phyloP scores from a whole-genome alignment of 2,797 vertebrate species.

The Poeciliopsis infans region DNA sequence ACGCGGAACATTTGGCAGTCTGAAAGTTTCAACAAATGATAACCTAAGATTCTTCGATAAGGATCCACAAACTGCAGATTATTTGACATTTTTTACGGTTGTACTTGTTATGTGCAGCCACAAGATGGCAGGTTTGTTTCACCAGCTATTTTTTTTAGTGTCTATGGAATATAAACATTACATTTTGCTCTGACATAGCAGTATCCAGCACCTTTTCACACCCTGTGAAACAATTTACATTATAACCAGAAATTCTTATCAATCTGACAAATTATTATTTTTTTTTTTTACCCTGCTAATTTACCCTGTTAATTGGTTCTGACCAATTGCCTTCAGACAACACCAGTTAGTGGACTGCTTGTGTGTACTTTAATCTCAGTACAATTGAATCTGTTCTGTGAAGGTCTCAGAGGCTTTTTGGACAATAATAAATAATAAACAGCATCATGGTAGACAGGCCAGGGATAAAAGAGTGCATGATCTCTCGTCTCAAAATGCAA shows the following conservation, averaged over 20 bases:
- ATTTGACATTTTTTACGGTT: not conserved
- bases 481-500: not conserved
- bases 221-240: not conserved
- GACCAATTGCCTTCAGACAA: not conserved
- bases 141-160: not conserved
- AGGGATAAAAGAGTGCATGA: not conserved
- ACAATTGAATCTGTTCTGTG: not conserved
- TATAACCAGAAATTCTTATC: not conserved
- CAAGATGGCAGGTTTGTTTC: constrained; percentile 38
- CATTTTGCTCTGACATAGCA: not conserved
- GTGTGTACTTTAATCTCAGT: not conserved
- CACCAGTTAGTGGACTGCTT: not conserved
- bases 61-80: not conserved
- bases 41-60: not conserved
- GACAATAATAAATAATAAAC: not conserved
- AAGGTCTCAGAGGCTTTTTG: not conserved
- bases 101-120: constrained; percentile 1
- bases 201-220: not conserved
- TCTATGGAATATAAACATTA: not conserved
- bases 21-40: not conserved
- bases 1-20: not conserved
- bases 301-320: not conserved
- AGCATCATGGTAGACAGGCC: not conserved
- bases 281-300: not conserved
- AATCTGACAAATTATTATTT: too few relatives aligned